Conservation (phyloP, 2,797 vertebrate genomes). For the Etheostoma perlongum region DNA sequence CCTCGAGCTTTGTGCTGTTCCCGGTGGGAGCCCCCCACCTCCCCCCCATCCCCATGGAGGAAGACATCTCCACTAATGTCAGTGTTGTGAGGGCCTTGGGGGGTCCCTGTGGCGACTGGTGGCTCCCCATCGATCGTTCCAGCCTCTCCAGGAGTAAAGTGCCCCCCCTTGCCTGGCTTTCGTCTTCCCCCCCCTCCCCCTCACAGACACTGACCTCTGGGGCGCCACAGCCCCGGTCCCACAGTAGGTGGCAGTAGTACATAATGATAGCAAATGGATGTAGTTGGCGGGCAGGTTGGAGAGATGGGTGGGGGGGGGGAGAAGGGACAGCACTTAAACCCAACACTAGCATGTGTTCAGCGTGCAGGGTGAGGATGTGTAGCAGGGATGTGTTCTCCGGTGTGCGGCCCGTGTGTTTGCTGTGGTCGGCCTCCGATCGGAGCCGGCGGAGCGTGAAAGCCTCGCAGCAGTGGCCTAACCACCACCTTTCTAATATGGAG, state of each 20-base stretch:
- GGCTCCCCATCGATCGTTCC: slow-evolving; percentile 74
- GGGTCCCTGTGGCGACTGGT: slow-evolving; percentile 58
- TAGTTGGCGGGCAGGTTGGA: slow-evolving; percentile 15
- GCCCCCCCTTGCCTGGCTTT: slow-evolving; percentile 60
- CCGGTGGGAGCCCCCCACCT: slow-evolving; percentile 26
- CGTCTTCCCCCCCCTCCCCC: slow-evolving; percentile 9
- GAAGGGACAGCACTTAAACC: slow-evolving; percentile 75
- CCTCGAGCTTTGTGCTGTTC: slow-evolving; percentile 21
- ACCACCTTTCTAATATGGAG: slow-evolving; percentile 58
- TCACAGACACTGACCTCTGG: slow-evolving; percentile 74
- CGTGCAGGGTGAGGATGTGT: slow-evolving; percentile 43
- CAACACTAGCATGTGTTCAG: slow-evolving; percentile 71
- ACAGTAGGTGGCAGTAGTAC: slow-evolving; percentile 85
- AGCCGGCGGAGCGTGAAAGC: slow-evolving; percentile 61
- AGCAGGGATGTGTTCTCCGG: slow-evolving; percentile 54
- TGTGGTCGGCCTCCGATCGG: slow-evolving; percentile 46
- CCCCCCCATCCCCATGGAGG: slow-evolving; percentile 40
- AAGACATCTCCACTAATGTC: slow-evolving; percentile 78
- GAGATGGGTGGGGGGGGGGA: slow-evolving; percentile 5
- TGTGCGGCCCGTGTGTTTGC: slow-evolving; percentile 47
- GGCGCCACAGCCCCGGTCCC: slow-evolving; percentile 71
- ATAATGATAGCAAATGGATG: slow-evolving; percentile 81
- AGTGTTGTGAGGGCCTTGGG: slow-evolving; percentile 69
- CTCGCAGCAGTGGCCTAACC: slow-evolving; percentile 73
- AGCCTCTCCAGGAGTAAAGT: slow-evolving; percentile 76